Conservation (phyloP, 2,888 invertebrate species). For the Deroplatys truncata region DNA sequence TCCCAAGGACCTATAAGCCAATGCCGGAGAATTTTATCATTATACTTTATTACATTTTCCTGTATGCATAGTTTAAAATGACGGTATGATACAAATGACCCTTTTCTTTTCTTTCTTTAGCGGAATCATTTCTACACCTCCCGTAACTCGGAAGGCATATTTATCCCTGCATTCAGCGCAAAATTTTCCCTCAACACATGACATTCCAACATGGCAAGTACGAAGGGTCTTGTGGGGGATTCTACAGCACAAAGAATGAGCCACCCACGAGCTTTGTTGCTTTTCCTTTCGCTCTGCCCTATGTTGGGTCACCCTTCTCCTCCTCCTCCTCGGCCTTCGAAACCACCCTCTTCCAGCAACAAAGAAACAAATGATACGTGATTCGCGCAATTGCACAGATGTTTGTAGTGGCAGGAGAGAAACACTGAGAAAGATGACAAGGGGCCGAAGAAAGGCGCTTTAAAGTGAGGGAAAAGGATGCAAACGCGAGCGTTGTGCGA, state of each 20-base stretch:
- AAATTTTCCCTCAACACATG: neutral
- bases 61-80: too few species aligned
- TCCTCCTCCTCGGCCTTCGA: neutral
- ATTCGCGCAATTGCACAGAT: conserved; percentile 14
- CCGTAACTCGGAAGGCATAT: too few species aligned
- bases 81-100: too few species aligned
- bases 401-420: conserved; percentile 6
- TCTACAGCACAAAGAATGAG: conserved; percentile 9
- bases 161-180: neutral
- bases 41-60: too few species aligned
- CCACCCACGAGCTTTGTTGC: neutral
- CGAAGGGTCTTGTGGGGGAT: neutral
- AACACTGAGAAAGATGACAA: neutral
- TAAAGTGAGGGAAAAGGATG: neutral
- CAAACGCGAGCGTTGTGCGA: neutral
- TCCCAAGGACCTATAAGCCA: too few species aligned
- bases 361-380: conserved; percentile 13
- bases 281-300: neutral
- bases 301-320: neutral
- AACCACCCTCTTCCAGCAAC: neutral
- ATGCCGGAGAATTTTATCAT: too few species aligned
- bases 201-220: neutral
- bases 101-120: neutral
- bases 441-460: neutral
- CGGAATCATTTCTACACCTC: too few species aligned